Percentiles rank a stretch among this genome's conserved stretches.
Evolutionary conservation across 2,797 vertebrate genomes (phyloP).

Genomic region (Carcharodon carcharias): DNA sequence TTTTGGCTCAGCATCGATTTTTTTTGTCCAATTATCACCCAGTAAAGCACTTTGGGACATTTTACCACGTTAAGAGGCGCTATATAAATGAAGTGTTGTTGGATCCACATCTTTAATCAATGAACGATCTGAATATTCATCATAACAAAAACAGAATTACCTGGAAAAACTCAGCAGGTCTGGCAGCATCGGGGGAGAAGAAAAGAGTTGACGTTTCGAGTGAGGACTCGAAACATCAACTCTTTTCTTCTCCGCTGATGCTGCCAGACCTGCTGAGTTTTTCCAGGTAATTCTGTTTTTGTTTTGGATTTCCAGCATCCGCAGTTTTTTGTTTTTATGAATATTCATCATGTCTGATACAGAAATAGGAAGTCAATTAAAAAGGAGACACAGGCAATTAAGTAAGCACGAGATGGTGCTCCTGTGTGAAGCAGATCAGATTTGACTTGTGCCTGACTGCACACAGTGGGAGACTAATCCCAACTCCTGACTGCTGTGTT

Average conservation of each 20-base stretch:
- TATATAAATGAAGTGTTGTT: not conserved
- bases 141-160: too few species aligned
- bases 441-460: not conserved
- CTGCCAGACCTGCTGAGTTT: too few species aligned
- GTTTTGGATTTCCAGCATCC: too few species aligned
- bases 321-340: too few species aligned
- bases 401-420: not conserved
- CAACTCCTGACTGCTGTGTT: not conserved
- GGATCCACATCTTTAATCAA: not conserved
- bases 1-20: not conserved
- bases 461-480: not conserved
- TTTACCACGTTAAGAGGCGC: not conserved
- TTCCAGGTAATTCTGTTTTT: too few species aligned
- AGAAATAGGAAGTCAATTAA: not conserved
- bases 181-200: too few species aligned
- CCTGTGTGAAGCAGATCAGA: not conserved
- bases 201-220: too few species aligned
- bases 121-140: not conserved
- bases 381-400: not conserved
- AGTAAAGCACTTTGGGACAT: not conserved
- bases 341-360: not conserved
- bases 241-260: too few species aligned
- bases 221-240: too few species aligned
- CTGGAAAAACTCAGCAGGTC: too few species aligned
- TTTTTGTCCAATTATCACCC: not conserved